Percentiles rank a stretch among this genome's conserved stretches.
phyloP scores from a whole-genome alignment of 2,888 invertebrate species.

The Archips crataeganus region DNA sequence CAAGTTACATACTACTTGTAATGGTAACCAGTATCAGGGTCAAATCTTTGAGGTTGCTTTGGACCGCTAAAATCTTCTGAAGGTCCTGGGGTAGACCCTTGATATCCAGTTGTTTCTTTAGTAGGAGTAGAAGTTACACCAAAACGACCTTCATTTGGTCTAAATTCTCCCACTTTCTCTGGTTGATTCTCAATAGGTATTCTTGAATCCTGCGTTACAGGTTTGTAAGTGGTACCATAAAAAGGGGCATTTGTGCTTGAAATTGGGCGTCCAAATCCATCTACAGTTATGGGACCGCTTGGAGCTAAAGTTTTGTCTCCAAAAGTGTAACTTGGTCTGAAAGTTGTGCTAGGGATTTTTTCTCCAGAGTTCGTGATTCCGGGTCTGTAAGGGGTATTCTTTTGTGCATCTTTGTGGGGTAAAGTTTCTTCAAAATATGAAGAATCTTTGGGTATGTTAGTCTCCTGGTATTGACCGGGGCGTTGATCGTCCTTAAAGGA shows the following conservation, averaged over 20 bases:
- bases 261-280: conserved; percentile 40
- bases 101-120: conserved; percentile 11
- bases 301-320: conserved; percentile 35
- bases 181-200: neutral
- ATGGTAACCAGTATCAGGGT: conserved; percentile 69
- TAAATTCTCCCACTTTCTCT: conserved; percentile 8
- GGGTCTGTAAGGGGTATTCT: conserved; percentile 21
- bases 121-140: conserved; percentile 14
- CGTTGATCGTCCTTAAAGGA: neutral
- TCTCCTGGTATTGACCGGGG: conserved; percentile 18
- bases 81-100: conserved; percentile 47
- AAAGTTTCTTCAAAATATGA: neutral
- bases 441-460: neutral
- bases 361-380: conserved; percentile 6
- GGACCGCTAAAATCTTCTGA: conserved; percentile 74
- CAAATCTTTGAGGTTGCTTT: conserved; percentile 65
- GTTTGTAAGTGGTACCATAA: conserved; percentile 12
- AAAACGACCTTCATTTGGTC: conserved; percentile 25
- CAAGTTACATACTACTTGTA: conserved; percentile 55
- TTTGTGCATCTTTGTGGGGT: neutral
- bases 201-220: neutral
- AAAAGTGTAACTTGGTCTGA: conserved; percentile 48
- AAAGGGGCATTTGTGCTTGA: conserved; percentile 19
- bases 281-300: conserved; percentile 38
- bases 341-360: conserved; percentile 50